Evolutionary conservation across 2,888 invertebrate genomes (phyloP).

Genomic region (Dilophus febrilis): DNA sequence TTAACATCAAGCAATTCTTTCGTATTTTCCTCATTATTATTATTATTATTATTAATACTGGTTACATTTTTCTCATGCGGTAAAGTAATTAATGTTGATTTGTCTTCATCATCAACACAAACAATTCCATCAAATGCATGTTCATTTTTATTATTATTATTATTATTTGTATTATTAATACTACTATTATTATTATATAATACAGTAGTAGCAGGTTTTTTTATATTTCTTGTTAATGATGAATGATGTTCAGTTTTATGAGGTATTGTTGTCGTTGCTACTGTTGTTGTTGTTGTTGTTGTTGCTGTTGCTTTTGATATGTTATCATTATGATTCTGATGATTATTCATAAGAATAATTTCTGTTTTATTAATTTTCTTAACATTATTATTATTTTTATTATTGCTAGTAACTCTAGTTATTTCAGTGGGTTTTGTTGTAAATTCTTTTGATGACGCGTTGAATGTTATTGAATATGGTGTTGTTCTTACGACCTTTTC

Average conservation of each 20-base stretch:
- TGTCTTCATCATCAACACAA: too few relatives aligned
- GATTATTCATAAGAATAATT: slow-evolving; percentile 1
- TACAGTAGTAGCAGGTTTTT: not conserved
- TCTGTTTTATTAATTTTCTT: slow-evolving; percentile 1
- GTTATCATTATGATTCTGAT: not conserved
- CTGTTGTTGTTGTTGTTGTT: slow-evolving; percentile 8
- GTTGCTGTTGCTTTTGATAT: slow-evolving; percentile 5
- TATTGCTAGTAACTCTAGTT: too few relatives aligned
- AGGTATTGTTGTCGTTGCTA: slow-evolving; percentile 6
- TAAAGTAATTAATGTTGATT: too few relatives aligned
- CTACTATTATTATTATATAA: not conserved
- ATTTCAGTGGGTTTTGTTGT: slow-evolving; percentile 6
- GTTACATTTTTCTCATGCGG: slow-evolving; percentile 21
- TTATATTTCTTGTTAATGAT: too few relatives aligned
- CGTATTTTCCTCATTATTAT: too few relatives aligned
- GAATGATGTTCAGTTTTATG: not conserved
- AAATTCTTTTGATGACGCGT: not conserved
- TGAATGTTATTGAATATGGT: slow-evolving; percentile 10
- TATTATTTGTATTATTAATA: not conserved
- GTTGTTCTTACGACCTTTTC: slow-evolving; percentile 5
- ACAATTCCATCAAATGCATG: not conserved
- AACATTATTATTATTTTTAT: not conserved
- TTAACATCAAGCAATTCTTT: too few relatives aligned
- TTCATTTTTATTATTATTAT: not conserved
- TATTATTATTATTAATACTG: slow-evolving; percentile 19